Evolutionary conservation across 2,888 invertebrate species (phyloP).

Genomic region (Creontiades dilutus): DNA sequence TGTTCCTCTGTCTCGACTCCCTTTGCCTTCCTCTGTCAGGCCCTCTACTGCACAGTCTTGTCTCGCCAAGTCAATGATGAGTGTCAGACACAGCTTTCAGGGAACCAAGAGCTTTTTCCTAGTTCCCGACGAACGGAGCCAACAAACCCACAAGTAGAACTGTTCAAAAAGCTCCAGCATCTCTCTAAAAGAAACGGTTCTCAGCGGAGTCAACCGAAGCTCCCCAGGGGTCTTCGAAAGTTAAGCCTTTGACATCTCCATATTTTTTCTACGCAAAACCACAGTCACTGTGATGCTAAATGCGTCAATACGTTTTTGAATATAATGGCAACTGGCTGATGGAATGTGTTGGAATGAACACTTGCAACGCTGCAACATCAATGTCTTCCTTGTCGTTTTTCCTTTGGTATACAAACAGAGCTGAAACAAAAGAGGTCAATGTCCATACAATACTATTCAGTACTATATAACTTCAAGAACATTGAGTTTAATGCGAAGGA

Average conservation of each 20-base stretch:
- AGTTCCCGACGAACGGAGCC: background rate
- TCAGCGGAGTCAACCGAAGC: background rate
- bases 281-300: background rate
- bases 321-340: background rate
- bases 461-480: no score
- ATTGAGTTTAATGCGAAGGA: no score
- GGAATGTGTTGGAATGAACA: background rate
- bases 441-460: no score
- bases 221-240: slow-evolving; percentile 1
- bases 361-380: no score
- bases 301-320: background rate
- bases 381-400: no score
- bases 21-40: slow-evolving; percentile 9
- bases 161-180: background rate
- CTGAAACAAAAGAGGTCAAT: no score
- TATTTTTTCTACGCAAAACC: background rate
- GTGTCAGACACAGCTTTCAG: slow-evolving; percentile 22
- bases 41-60: background rate
- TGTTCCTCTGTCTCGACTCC: slow-evolving; percentile 25
- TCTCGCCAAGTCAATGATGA: slow-evolving; percentile 14
- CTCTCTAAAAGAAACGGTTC: background rate
- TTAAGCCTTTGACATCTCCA: background rate
- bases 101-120: background rate
- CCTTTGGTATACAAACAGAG: no score
- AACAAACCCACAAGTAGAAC: slow-evolving; percentile 25